A percentile compares a stretch with the other conserved stretches of the same genome.
Evolutionary conservation across 2,888 invertebrate genomes (phyloP).

Genomic region (Noctua comes): DNA sequence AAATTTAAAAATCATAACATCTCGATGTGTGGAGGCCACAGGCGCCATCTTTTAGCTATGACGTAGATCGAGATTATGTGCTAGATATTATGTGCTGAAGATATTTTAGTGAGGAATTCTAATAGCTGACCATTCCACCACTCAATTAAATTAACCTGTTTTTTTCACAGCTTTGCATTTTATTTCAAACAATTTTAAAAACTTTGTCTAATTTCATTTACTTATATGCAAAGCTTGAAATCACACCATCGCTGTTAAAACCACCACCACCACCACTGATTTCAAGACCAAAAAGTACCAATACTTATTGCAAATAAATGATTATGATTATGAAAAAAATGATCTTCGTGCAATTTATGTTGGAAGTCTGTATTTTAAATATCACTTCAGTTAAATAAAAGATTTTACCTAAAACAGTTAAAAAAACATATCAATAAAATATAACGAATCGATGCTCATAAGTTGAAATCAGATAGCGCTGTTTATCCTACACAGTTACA

Average conservation of each 20-base stretch:
- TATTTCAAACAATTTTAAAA: not conserved
- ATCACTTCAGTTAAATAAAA: not conserved
- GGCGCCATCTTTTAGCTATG: constrained; percentile 62
- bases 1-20: constrained; percentile 43
- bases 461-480: constrained; percentile 65
- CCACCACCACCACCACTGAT: too few species aligned
- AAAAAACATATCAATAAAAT: constrained; percentile 59
- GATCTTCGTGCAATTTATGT: not conserved
- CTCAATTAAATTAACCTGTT: constrained; percentile 31
- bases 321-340: not conserved
- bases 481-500: constrained; percentile 70
- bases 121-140: constrained; percentile 58
- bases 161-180: not conserved
- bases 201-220: not conserved
- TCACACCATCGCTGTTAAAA: not conserved
- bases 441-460: constrained; percentile 54
- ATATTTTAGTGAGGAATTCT: constrained; percentile 63
- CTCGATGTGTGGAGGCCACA: constrained; percentile 58
- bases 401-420: not conserved
- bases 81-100: constrained; percentile 60
- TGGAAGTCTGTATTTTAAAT: not conserved
- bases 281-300: too few species aligned
- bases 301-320: too few species aligned
- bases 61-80: constrained; percentile 62
- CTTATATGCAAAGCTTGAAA: not conserved